phyloP scores from a whole-genome alignment of 2,797 vertebrate genomes.

The Oophaga sylvatica region DNA sequence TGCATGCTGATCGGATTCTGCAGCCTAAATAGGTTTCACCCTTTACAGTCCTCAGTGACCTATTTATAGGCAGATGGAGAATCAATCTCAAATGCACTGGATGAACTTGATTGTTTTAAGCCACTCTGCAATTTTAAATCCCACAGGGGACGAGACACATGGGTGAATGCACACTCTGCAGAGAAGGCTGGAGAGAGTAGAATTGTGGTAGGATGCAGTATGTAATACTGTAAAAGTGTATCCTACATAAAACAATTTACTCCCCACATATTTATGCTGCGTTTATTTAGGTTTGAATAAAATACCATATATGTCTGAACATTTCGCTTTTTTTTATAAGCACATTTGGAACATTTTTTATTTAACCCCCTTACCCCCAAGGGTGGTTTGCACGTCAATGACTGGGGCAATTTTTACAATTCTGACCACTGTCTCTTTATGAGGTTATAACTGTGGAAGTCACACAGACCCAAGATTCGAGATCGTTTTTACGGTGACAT shows the following conservation, averaged over 20 bases:
- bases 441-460: too few relatives aligned
- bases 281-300: too few relatives aligned
- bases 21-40: not conserved
- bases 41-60: conserved; percentile 12
- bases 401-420: too few relatives aligned
- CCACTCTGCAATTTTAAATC: conserved; percentile 10
- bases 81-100: conserved; percentile 28
- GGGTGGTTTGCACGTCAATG: too few relatives aligned
- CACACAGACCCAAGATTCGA: too few relatives aligned
- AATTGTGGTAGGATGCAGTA: not conserved
- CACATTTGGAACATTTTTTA: too few relatives aligned
- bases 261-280: too few relatives aligned
- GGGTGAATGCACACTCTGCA: not conserved
- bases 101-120: conserved; percentile 36
- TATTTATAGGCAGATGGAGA: conserved; percentile 38
- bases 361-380: too few relatives aligned
- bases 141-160: not conserved
- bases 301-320: not conserved
- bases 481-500: too few relatives aligned
- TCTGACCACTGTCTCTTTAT: too few relatives aligned
- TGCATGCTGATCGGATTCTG: not conserved
- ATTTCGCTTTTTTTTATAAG: too few relatives aligned
- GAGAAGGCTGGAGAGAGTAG: not conserved
- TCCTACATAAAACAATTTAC: not conserved
- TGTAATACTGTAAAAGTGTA: not conserved